Conservation (phyloP, 1,140 invertebrate genomes). For the Hesperophylax magnus region DNA sequence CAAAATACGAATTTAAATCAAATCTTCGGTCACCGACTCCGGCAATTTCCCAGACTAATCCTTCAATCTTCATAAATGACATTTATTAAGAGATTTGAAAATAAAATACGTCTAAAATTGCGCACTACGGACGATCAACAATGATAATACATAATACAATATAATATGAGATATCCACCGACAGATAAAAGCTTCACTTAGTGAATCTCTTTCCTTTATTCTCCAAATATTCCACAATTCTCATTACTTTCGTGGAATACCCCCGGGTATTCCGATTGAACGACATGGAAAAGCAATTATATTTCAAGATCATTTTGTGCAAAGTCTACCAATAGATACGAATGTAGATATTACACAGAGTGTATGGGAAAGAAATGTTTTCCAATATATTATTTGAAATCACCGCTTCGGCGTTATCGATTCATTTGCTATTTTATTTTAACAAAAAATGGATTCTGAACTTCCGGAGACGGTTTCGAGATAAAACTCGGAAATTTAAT, state of each 20-base stretch:
- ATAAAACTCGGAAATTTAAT: no score
- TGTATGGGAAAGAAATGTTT: conserved; percentile 1
- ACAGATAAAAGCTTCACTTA: conserved; percentile 10
- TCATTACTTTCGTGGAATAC: conserved; percentile 26
- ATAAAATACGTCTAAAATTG: conserved; percentile 11
- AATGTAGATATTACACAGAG: no score
- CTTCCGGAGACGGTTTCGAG: no score
- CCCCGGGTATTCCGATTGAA: conserved; percentile 29
- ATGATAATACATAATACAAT: not conserved
- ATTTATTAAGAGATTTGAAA: conserved; percentile 32
- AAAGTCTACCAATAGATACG: conserved; percentile 1
- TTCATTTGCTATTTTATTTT: not conserved
- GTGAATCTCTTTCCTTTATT: conserved; percentile 12
- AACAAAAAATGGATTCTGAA: no score
- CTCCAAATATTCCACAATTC: conserved; percentile 20
- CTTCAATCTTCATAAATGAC: conserved; percentile 35
- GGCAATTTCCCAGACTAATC: conserved; percentile 27
- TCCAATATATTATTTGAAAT: conserved; percentile 17
- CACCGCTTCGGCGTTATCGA: not conserved
- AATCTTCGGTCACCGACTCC: conserved; percentile 21
- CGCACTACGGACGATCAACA: conserved; percentile 12
- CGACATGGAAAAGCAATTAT: conserved; percentile 39
- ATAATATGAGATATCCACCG: conserved; percentile 11
- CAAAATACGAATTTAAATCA: conserved; percentile 4
- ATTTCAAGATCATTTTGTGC: conserved; percentile 36